Base-by-base conservation (phyloP, 2,888 invertebrate species). In the Oeneis ivallda region DNA sequence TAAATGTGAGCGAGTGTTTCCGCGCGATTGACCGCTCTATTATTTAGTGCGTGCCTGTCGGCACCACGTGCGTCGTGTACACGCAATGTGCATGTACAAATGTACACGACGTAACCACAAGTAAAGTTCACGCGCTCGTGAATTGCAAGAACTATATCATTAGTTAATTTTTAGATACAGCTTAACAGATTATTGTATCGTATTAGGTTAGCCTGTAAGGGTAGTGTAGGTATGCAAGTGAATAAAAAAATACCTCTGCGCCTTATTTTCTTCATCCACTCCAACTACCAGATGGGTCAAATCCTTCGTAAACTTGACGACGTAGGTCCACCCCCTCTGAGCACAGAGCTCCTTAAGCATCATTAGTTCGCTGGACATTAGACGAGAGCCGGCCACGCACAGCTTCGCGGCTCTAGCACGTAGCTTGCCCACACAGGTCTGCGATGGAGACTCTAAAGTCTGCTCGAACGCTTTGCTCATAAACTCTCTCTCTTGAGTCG, bases 221-320 rank as follows among this genome's bases (percentile, higher is more conserved):
- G 10, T 41, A 41, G 26, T 26, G 26, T 26, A 26, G 2, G 26
- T 26, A 26, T 26, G 10, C 8, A n/a, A n/a, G n/a, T 57, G 41
- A 47, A 39, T 17, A 17, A 56, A 56, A n/a, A 52, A n/a, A 3
- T 77, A 92, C 92, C 92, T 85, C 73, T 89, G 85, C 9, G 89
- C 82, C 69, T 77, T 84, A 43, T 86, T 87, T 62, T 88, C 84
- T 11, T 88, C 84, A 73, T 92, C 90, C 6, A 89, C 89, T 47
- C 82, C 78, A 8, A 92, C 89, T 58, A 92, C 85, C 49, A 92
- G 76, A 80, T 92, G 92, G 5, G 92, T 90, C 64, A 92, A 65
- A 9, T 86, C 83, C 10, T 77, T 79, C 2, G 78, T 76, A 70
- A 85, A 92, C 67, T 84, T 84, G 11, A 88, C 85, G 0, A 81